Evolutionary conservation across 2,113 vertebrate species (phyloP), one percentile per base, ranked within the genome.

Genomic region (Bos javanicus): DNA sequence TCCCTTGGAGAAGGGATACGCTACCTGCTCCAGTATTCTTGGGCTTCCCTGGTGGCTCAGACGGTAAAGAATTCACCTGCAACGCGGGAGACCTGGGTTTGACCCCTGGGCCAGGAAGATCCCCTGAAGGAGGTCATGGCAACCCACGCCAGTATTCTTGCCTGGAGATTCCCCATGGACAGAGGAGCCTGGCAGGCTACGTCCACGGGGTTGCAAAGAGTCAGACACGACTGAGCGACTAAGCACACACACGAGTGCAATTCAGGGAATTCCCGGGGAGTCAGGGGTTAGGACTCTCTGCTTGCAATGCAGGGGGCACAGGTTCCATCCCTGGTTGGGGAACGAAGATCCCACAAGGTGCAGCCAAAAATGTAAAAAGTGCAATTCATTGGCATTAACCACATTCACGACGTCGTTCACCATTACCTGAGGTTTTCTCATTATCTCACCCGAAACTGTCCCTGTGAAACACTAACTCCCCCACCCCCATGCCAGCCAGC

Each of bases 81-180:
- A 71, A 23, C 1, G 5, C 0, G 0, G n/a, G n/a, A 71, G 67
- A 71, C n/a, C 19, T 39, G n/a, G n/a, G 67, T 39, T 71, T 2
- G 5, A 71, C n/a, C 67, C n/a, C 67, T 71, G 19, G n/a, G n/a
- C 12, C 6, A n/a, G 67, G n/a, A 71, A 71, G 67, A 71, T 71
- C 67, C n/a, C 67, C n/a, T 71, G 67, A 6, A 71, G 67, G 67
- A 71, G 19, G n/a, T n/a, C n/a, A 12, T 21, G 64, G 64, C 17
- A 19, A 67, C 33, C 64, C 33, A 36, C 5, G n/a, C 67, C n/a
- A 39, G 19, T 39, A 39, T 71, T 71, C 67, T 39, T 71, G 67
- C 67, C 67, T 71, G 19, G 67, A 71, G 67, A 71, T 6, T 39
- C n/a, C n/a, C 67, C 19, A 12, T 36, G 67, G 67, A 39, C 67